Conservation (phyloP, 2,113 vertebrate species). For the Regulus satrapa region DNA sequence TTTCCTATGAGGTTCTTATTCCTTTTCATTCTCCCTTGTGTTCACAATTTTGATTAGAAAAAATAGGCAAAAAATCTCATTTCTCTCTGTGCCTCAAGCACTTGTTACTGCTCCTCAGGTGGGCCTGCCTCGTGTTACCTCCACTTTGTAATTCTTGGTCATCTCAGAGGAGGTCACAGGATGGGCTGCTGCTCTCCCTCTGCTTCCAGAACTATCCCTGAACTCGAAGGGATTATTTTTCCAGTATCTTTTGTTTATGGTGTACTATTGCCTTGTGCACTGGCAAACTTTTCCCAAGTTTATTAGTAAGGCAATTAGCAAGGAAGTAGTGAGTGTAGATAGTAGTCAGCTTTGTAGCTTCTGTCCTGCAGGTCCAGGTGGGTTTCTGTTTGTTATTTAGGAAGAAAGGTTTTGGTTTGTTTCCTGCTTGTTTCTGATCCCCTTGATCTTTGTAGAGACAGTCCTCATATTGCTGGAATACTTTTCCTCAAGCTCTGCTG, state of each 20-base stretch:
- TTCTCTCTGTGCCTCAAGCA: accelerated
- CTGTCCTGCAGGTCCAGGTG: background rate
- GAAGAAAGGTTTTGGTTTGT: background rate
- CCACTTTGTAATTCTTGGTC: background rate
- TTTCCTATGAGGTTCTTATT: background rate
- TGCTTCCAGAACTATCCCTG: accelerated
- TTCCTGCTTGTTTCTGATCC: background rate
- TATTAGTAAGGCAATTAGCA: background rate
- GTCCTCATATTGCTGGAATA: background rate
- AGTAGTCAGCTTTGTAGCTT: background rate
- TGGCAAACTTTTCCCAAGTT: background rate
- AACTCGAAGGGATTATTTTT: background rate
- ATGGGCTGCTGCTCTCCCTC: background rate
- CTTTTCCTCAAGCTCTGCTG: background rate
- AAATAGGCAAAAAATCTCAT: background rate
- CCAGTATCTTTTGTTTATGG: accelerated
- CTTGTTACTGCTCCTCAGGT: background rate
- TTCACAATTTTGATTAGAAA: background rate
- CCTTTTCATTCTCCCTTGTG: background rate
- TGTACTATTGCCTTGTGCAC: background rate
- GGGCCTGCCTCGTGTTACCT: background rate
- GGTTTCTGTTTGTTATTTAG: background rate
- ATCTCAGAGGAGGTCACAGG: background rate
- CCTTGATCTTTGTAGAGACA: background rate
- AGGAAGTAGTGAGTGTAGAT: background rate